These are phyloP conservation scores for Tridacna crocea DNA, from an alignment of 2,888 invertebrate genomes.

Conservation along the genomic window DNA sequence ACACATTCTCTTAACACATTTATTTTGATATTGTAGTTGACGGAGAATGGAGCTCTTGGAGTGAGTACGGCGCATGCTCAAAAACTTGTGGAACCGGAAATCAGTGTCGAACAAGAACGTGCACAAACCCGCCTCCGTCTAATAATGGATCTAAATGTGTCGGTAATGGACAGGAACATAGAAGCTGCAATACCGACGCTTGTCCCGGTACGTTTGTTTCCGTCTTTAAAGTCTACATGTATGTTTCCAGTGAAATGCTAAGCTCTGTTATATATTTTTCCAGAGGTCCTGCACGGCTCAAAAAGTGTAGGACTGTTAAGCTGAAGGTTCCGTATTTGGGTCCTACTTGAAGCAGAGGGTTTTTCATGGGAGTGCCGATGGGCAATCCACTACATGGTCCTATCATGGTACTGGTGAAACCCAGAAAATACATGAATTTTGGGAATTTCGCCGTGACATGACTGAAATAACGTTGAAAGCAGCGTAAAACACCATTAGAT, in stretches of 20 bases:
- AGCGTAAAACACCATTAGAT: too few relatives aligned
- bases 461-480: too few relatives aligned
- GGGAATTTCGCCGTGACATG: too few relatives aligned
- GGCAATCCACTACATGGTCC: too few relatives aligned
- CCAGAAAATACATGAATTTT: neutral
- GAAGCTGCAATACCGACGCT: slow-evolving; percentile 35
- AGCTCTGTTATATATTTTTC: neutral
- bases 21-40: slow-evolving; percentile 41
- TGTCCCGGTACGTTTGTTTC: neutral
- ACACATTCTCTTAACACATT: too few relatives aligned
- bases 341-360: neutral
- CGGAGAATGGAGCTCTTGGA: slow-evolving; percentile 53
- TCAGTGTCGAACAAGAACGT: slow-evolving; percentile 38
- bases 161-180: slow-evolving; percentile 40
- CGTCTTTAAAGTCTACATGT: neutral
- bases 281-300: neutral
- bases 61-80: slow-evolving; percentile 45
- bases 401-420: neutral
- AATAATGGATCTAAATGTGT: slow-evolving; percentile 50
- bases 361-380: neutral
- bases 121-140: slow-evolving; percentile 51
- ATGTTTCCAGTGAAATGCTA: neutral
- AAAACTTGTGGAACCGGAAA: slow-evolving; percentile 44
- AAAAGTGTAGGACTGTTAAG: neutral
- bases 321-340: neutral